Base-by-base conservation (phyloP, 2,113 vertebrate species). In the Xiphorhynchus elegans region DNA sequence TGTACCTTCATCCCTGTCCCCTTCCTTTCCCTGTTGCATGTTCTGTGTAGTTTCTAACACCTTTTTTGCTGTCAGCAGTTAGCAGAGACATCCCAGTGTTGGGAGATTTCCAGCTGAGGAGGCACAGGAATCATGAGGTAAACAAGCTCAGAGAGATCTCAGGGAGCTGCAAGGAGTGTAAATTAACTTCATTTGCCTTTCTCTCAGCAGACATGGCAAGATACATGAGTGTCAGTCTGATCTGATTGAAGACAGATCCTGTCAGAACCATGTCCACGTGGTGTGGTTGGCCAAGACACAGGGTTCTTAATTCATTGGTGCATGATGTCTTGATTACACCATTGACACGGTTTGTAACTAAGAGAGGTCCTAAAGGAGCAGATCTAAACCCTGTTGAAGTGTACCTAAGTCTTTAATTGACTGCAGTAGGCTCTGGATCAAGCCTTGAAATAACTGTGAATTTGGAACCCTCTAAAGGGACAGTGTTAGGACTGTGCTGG, bases 61-160 rank as follows among this genome's bases (percentile, higher is more conserved):
- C 7, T 1, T n/a, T 90, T 91, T 33, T 91, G 44, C 81, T 79
- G 53, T 53, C 28, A 70, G 58, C 40, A 46, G 49, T 74, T 35
- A 78, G 62, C 37, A 89, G 37, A 35, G 3, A 11, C 42, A 24
- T 46, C 67, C 74, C 37, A 18, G 1, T 2, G 14, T 4, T 35
- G 42, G 40, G 46, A 53, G 66, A 35, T 76, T 91, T 87, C 56
- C 58, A 70, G 25, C 35, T 0, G 3, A 50, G 72, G 21, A 59
- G 31, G 33, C 39, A 47, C 3, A 35, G 53, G 64, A 58, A 90
- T 13, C 53, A 60, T 0, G 0, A 52, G 62, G 10, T 28, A 42
- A 56, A n/a, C 39, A 31, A 74, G 13, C 35, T 28, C 26, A 25
- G 74, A 63, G 74, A 59, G 20, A 26, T 39, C 74, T 47, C 37